These are phyloP conservation scores for Hippocampus zosterae DNA, from an alignment of 2,113 vertebrate species.

Conservation along the genomic window DNA sequence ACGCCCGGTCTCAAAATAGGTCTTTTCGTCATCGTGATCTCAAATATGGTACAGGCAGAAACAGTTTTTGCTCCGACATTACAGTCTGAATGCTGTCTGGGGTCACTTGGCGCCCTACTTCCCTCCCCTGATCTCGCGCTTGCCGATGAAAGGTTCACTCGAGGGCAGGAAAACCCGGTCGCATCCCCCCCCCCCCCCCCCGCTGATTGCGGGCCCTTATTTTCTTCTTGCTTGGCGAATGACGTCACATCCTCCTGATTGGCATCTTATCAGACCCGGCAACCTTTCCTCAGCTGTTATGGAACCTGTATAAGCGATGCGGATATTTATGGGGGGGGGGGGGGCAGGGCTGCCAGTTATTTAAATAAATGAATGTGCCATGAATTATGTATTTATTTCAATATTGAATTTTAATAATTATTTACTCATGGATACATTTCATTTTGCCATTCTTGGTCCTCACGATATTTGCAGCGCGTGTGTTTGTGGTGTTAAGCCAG, in stretches of 20 bases:
- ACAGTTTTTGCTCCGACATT: not conserved
- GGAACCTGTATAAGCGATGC: not conserved
- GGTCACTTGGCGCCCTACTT: not conserved
- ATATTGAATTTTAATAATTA: not conserved
- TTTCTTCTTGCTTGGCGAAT: conserved; percentile 18
- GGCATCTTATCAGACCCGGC: conserved; percentile 52
- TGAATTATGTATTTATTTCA: not conserved
- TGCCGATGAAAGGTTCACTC: conserved; percentile 27
- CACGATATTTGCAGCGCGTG: not conserved
- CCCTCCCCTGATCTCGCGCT: not conserved
- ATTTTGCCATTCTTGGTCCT: too few relatives aligned
- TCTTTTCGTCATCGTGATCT: not conserved
- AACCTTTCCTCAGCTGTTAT: conserved; percentile 15
- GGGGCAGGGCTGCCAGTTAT: not conserved
- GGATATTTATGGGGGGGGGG: not conserved
- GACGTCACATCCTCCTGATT: conserved; percentile 26
- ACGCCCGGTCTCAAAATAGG: not conserved
- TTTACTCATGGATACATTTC: not conserved
- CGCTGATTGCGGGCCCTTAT: conserved; percentile 25
- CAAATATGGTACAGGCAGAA: not conserved
- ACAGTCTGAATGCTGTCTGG: not conserved
- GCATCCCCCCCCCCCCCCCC: not conserved
- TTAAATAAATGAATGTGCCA: not conserved
- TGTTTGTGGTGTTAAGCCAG: conserved; percentile 21
- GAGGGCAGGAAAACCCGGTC: conserved; percentile 31